A percentile compares a stretch with the other conserved stretches of the same genome.
Evolutionary conservation across 2,113 vertebrate species (phyloP).

Genomic region (Calidris pugnax): DNA sequence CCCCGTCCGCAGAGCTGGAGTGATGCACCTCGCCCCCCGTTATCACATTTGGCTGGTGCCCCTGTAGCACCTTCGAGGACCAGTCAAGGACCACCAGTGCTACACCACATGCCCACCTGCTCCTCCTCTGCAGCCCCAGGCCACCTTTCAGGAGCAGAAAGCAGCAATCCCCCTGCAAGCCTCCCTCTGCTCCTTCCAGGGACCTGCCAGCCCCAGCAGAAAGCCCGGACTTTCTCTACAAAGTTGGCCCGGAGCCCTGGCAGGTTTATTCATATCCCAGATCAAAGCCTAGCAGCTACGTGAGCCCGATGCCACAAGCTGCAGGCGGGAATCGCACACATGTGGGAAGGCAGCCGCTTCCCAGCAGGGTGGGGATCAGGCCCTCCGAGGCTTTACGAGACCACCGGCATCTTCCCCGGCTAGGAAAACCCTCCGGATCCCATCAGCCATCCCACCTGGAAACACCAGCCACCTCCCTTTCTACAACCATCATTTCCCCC

Average conservation of each 20-base stretch:
- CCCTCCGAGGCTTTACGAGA: background rate
- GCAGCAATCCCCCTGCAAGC: background rate
- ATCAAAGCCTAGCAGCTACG: slow-evolving; percentile 11
- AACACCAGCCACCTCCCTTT: background rate
- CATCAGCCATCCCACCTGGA: background rate
- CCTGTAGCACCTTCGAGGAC: background rate
- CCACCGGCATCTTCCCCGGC: background rate
- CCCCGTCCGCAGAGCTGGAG: background rate
- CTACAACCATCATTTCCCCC: background rate
- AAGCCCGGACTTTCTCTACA: background rate
- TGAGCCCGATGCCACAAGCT: slow-evolving; percentile 19
- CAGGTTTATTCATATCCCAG: slow-evolving; percentile 27
- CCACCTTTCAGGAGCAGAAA: background rate
- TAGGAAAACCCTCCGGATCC: background rate
- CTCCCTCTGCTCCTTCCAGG: background rate
- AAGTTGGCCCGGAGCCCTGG: background rate
- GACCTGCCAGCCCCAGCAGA: background rate
- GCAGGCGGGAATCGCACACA: background rate
- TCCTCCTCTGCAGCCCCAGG: background rate
- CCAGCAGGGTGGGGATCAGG: background rate
- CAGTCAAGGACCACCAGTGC: background rate
- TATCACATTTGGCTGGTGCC: background rate
- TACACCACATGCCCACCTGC: background rate
- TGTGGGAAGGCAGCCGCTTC: background rate
- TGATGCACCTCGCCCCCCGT: background rate